Conservation (phyloP, 1,140 invertebrate species). For the Cecropterus lyciades region DNA sequence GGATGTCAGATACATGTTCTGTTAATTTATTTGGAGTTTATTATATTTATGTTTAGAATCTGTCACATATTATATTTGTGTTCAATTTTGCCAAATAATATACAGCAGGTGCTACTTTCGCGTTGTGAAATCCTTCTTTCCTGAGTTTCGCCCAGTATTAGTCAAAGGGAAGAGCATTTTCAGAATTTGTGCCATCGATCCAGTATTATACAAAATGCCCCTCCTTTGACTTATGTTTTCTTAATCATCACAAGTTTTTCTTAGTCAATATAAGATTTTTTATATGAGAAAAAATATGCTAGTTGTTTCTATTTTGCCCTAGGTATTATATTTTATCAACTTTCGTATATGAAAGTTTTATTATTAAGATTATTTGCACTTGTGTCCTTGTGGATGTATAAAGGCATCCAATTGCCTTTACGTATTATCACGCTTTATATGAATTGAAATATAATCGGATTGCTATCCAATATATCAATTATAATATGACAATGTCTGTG, state of each 20-base stretch:
- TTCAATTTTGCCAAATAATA: slow-evolving; percentile 62
- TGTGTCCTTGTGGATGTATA: slow-evolving; percentile 83
- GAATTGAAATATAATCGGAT: slow-evolving; percentile 64
- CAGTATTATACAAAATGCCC: slow-evolving; percentile 79
- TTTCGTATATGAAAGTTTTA: slow-evolving; percentile 81
- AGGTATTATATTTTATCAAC: slow-evolving; percentile 76
- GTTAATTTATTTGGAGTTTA: slow-evolving; percentile 36
- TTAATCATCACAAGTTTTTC: slow-evolving; percentile 82
- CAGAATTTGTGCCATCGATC: slow-evolving; percentile 79
- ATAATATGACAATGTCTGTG: slow-evolving; percentile 71
- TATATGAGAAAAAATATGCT: slow-evolving; percentile 76
- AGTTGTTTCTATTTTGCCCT: slow-evolving; percentile 82
- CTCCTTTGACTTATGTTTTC: slow-evolving; percentile 78
- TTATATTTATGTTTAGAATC: slow-evolving; percentile 17
- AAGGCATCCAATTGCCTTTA: slow-evolving; percentile 65
- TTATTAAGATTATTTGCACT: slow-evolving; percentile 78
- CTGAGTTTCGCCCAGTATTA: slow-evolving; percentile 79
- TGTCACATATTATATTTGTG: slow-evolving; percentile 37
- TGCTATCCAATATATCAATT: slow-evolving; percentile 74
- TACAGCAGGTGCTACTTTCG: slow-evolving; percentile 65
- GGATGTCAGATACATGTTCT: slow-evolving; percentile 48
- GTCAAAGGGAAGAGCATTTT: slow-evolving; percentile 78
- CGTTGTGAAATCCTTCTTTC: slow-evolving; percentile 84
- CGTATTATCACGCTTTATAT: slow-evolving; percentile 80
- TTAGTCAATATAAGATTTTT: slow-evolving; percentile 82